phyloP scores from a whole-genome alignment of 2,888 invertebrate genomes.

The Latheticus oryzae region DNA sequence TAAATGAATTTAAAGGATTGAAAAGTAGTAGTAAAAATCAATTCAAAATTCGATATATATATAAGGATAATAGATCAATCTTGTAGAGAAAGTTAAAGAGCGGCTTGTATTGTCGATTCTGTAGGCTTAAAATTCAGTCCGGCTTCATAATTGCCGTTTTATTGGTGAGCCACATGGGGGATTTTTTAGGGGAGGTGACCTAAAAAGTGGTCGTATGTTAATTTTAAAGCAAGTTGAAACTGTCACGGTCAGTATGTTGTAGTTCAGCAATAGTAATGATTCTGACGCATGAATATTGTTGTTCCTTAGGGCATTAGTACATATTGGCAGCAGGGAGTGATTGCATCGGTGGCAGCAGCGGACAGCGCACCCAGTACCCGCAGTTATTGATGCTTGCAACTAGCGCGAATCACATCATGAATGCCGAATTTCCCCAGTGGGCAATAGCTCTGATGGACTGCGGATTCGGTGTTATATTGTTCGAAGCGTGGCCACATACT shows the following conservation, averaged over 20 bases:
- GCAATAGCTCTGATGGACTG: conserved; percentile 62
- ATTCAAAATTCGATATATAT: conserved; percentile 17
- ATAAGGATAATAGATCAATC: conserved; percentile 13
- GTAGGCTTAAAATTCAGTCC: conserved; percentile 26
- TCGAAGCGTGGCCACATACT: conserved; percentile 46
- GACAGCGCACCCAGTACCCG: conserved; percentile 42
- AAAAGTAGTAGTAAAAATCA: background rate
- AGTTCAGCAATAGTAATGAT: conserved; percentile 42
- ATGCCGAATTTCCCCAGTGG: conserved; percentile 62
- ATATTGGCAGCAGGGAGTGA: conserved; percentile 56
- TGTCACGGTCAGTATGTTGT: conserved; percentile 28
- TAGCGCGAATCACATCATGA: conserved; percentile 62
- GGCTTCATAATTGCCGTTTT: conserved; percentile 42
- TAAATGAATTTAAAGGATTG: background rate
- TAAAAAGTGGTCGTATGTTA: conserved; percentile 42
- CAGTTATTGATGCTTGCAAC: conserved; percentile 62
- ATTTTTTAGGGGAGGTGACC: conserved; percentile 31
- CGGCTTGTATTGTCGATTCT: background rate
- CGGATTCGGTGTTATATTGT: conserved; percentile 56
- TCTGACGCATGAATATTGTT: conserved; percentile 49
- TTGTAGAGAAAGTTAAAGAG: conserved; percentile 19
- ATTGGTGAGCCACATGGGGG: conserved; percentile 36
- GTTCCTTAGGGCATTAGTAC: conserved; percentile 58
- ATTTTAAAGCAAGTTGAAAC: conserved; percentile 35
- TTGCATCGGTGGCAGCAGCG: conserved; percentile 48